These are phyloP conservation scores for Lemur catta DNA, from an alignment of 2,797 vertebrate genomes.

Conservation along the genomic window DNA sequence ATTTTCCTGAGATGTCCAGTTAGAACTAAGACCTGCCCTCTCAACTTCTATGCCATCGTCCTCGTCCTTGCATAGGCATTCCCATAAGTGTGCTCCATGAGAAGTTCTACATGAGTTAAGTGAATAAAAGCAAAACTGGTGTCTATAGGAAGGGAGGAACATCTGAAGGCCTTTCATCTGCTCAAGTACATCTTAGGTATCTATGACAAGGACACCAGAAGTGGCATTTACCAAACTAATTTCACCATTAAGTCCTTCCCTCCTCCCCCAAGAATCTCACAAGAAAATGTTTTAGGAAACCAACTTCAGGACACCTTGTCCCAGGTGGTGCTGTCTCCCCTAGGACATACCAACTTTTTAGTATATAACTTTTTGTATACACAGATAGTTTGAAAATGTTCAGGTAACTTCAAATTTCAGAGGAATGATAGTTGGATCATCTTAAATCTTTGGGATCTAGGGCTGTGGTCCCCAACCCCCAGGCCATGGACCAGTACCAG, in stretches of 20 bases:
- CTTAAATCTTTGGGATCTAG: not conserved
- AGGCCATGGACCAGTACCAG: too few species aligned
- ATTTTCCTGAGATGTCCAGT: not conserved
- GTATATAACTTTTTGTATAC: not conserved
- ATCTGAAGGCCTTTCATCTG: not conserved
- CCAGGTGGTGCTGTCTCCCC: not conserved
- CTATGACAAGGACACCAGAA: not conserved
- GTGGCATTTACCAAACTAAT: not conserved
- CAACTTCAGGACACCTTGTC: not conserved
- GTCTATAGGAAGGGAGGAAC: not conserved
- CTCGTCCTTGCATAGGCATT: not conserved
- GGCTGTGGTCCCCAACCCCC: not conserved
- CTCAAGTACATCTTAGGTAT: not conserved
- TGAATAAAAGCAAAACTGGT: not conserved
- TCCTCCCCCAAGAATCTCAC: not conserved
- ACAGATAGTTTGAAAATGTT: slow-evolving; percentile 7
- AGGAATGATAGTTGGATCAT: not conserved
- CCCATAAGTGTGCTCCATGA: not conserved
- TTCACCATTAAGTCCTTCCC: not conserved
- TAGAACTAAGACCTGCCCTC: not conserved
- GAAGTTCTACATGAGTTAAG: not conserved
- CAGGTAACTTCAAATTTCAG: not conserved
- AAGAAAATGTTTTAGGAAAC: not conserved
- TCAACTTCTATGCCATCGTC: not conserved
- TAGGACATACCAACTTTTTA: not conserved